A percentile compares a stretch with the other conserved stretches of the same genome.
Evolutionary conservation across 2,113 vertebrate species (phyloP).

Genomic region (Synchiropus splendidus): DNA sequence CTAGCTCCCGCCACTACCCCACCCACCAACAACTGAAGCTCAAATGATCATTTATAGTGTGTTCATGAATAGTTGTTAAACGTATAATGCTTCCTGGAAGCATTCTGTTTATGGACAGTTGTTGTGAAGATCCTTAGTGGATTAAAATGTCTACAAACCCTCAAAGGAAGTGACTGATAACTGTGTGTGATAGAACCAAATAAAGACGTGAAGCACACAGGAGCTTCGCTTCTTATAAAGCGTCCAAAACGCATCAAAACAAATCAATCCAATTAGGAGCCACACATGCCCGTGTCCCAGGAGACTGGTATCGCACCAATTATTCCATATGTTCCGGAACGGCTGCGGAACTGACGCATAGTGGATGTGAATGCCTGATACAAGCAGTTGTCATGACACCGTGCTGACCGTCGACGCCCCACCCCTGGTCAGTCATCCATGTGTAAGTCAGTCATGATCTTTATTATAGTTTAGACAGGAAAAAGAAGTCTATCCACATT

Average conservation of each 20-base stretch:
- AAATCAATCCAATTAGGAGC: conserved; percentile 60
- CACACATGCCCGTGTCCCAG: conserved; percentile 51
- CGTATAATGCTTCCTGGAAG: no score
- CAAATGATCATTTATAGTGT: no score
- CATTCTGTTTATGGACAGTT: no score
- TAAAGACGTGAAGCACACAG: no score
- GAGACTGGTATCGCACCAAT: conserved; percentile 65
- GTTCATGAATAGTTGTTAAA: no score
- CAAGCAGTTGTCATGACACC: conserved; percentile 55
- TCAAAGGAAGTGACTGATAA: no score
- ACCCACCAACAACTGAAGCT: no score
- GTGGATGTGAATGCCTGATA: conserved; percentile 49
- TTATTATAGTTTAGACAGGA: conserved; percentile 47
- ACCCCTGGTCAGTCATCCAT: conserved; percentile 44
- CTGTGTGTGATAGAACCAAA: no score
- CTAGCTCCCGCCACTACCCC: no score
- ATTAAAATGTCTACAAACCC: no score
- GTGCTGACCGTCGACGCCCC: no score
- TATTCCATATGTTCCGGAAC: conserved; percentile 55
- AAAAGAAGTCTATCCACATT: neutral
- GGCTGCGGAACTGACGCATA: conserved; percentile 45
- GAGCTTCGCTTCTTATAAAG: conserved; percentile 38
- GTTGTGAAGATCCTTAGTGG: no score
- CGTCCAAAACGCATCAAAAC: conserved; percentile 60
- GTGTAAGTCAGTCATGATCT: conserved; percentile 49